Conservation (phyloP, 2,888 invertebrate species). For the Caenorhabditis sp. region DNA sequence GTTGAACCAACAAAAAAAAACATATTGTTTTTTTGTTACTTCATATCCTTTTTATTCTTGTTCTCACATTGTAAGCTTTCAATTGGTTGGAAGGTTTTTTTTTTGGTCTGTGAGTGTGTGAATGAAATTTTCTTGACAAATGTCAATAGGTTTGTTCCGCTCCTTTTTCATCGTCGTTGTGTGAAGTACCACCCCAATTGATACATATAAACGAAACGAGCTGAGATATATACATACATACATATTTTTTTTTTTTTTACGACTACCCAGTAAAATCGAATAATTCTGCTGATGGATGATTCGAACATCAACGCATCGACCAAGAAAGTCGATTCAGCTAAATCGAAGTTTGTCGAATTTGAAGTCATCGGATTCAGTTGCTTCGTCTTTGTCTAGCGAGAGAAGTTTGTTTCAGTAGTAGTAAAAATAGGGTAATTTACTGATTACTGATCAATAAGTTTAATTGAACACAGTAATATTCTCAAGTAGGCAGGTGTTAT, state of each 20-base stretch:
- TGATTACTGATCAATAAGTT: not conserved
- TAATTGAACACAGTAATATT: no score
- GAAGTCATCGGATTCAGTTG: constrained; percentile 15
- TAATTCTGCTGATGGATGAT: constrained; percentile 15
- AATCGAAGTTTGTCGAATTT: constrained; percentile 30
- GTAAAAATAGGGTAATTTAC: not conserved
- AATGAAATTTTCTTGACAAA: not conserved
- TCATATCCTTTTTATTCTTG: not conserved
- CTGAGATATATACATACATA: not conserved
- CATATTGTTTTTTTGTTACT: not conserved
- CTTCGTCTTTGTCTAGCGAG: constrained; percentile 20
- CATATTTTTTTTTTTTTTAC: not conserved
- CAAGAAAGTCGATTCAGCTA: constrained; percentile 22
- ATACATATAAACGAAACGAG: not conserved
- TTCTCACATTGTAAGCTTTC: not conserved
- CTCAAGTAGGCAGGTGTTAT: not conserved
- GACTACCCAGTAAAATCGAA: not conserved
- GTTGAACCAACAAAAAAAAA: not conserved
- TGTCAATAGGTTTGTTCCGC: constrained; percentile 1
- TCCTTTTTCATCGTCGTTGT: not conserved
- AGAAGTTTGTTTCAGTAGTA: not conserved
- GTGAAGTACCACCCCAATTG: not conserved
- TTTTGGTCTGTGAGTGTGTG: no score
- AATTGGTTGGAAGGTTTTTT: no score
- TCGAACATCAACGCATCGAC: constrained; percentile 19